phyloP scores from a whole-genome alignment of 2,797 vertebrate species.

The Champsocephalus esox region DNA sequence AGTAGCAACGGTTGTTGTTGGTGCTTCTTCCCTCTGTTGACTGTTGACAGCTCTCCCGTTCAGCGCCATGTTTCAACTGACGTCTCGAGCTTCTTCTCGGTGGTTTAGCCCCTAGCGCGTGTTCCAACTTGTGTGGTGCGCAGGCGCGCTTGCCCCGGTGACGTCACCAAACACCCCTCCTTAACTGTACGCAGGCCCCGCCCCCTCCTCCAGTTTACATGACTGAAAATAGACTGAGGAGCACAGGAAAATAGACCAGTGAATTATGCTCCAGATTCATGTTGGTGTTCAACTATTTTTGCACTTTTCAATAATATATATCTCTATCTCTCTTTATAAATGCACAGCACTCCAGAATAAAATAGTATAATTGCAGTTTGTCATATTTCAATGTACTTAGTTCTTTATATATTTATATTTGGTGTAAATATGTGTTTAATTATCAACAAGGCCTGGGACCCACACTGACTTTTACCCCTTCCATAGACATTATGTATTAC shows the following conservation, averaged over 20 bases:
- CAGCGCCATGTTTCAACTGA: constrained; percentile 71
- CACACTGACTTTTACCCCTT: no score
- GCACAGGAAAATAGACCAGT: neutral
- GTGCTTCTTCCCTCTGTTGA: constrained; percentile 15
- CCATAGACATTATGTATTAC: no score
- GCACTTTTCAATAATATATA: no score
- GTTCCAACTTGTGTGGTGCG: constrained; percentile 54
- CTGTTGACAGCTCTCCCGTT: constrained; percentile 35
- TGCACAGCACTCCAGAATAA: no score
- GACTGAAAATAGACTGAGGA: constrained; percentile 51
- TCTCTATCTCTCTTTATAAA: no score
- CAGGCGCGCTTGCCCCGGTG: constrained; percentile 82
- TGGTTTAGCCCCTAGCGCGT: constrained; percentile 46
- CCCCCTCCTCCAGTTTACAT: constrained; percentile 39
- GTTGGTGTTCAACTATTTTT: no score
- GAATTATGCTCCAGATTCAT: no score
- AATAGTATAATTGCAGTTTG: no score
- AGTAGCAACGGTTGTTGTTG: constrained; percentile 3
- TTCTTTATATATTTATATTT: no score
- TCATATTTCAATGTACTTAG: no score
- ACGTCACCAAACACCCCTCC: constrained; percentile 73
- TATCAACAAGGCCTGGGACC: no score
- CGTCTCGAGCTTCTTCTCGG: constrained; percentile 21
- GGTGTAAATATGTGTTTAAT: no score
- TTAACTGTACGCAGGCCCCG: constrained; percentile 33